These are phyloP conservation scores for Drosophila picticornis DNA, from an alignment of 2,888 invertebrate species.

Conservation along the genomic window DNA sequence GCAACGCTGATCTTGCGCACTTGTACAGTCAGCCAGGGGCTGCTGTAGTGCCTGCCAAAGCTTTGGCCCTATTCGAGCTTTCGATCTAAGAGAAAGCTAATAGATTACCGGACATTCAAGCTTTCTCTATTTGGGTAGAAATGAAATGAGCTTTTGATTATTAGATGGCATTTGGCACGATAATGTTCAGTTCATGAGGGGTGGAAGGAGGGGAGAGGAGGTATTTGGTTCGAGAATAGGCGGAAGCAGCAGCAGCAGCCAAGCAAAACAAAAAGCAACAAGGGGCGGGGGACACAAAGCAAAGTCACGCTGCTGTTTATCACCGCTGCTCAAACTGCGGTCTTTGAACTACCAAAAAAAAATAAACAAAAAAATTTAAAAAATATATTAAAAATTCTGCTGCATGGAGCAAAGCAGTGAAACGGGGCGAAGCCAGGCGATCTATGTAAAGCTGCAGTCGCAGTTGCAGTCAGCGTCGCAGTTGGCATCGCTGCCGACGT, in stretches of 20 bases:
- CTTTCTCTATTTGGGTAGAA: neutral
- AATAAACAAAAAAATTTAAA: neutral
- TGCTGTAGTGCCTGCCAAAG: neutral
- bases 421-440: constrained; percentile 32
- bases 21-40: constrained; percentile 56
- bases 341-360: constrained; percentile 76
- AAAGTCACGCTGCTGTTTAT: constrained; percentile 32
- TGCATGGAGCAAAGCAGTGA: constrained; percentile 5
- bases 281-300: constrained; percentile 10
- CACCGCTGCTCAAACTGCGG: constrained; percentile 53
- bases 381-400: neutral
- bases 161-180: neutral
- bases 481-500: constrained; percentile 21
- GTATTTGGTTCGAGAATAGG: constrained; percentile 3
- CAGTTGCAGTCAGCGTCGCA: constrained; percentile 11
- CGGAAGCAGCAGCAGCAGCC: constrained; percentile 21
- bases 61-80: neutral
- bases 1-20: constrained; percentile 20
- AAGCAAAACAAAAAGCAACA: constrained; percentile 28
- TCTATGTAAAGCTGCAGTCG: constrained; percentile 50
- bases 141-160: neutral
- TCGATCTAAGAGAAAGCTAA: neutral
- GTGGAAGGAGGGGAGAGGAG: neutral
- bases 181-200: constrained; percentile 2
- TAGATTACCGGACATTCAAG: neutral